These are phyloP conservation scores for Tridacna gigas DNA, from an alignment of 2,888 invertebrate species.

Conservation along the genomic window DNA sequence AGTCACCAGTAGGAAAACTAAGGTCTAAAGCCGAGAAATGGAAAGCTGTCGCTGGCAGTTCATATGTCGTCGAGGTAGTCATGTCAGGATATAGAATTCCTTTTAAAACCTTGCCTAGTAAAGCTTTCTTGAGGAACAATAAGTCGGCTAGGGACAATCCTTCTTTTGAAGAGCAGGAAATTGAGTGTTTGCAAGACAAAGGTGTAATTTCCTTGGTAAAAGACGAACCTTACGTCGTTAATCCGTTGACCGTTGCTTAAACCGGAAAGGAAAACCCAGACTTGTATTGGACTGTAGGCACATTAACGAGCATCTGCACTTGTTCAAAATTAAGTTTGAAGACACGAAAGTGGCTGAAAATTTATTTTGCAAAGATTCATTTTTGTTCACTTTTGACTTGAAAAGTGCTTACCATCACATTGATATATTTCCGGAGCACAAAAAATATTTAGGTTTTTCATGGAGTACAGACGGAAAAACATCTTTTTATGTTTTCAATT, in stretches of 20 bases:
- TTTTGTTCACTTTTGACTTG: conserved; percentile 33
- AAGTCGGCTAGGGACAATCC: conserved; percentile 30
- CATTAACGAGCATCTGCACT: conserved; percentile 34
- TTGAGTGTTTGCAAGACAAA: conserved; percentile 20
- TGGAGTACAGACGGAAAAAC: background rate
- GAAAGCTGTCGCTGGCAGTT: conserved; percentile 17
- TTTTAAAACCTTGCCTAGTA: conserved; percentile 23
- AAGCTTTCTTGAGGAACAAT: conserved; percentile 33
- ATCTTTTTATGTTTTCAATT: conserved; percentile 14
- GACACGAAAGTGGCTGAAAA: conserved; percentile 23
- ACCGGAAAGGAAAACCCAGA: conserved; percentile 30
- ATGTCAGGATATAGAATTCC: conserved; percentile 33
- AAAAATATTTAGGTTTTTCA: conserved; percentile 39
- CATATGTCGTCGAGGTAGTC: conserved; percentile 26
- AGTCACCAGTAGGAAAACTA: conserved; percentile 31
- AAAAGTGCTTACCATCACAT: conserved; percentile 37
- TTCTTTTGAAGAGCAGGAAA: conserved; percentile 31
- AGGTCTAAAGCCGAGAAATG: conserved; percentile 4
- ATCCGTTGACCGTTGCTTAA: conserved; percentile 42
- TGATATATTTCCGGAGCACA: conserved; percentile 18
- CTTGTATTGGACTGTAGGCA: conserved; percentile 40
- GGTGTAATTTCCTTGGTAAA: conserved; percentile 26
- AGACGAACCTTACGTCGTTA: conserved; percentile 26
- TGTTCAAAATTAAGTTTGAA: conserved; percentile 35
- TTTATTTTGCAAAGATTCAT: conserved; percentile 17